Evolutionary conservation across 2,888 invertebrate genomes (phyloP).

Genomic region (Hirtodrosophila duncani): DNA sequence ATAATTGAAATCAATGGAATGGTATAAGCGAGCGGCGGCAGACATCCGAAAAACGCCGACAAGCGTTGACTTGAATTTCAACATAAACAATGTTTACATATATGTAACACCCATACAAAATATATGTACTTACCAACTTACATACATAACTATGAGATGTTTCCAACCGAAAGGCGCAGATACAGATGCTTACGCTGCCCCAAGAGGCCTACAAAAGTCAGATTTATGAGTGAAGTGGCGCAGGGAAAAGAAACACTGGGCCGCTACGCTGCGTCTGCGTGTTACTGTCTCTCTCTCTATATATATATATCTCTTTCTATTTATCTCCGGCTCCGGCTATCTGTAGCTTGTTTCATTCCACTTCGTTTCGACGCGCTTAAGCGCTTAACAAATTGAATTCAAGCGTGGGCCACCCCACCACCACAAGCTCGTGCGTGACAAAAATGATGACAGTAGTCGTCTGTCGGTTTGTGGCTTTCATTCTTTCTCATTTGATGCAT

Average conservation of each 20-base stretch:
- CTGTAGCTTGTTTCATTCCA: constrained; percentile 39
- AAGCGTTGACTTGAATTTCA: constrained; percentile 49
- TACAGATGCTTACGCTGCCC: constrained; percentile 14
- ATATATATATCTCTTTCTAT: not conserved
- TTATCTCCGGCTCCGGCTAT: constrained; percentile 2
- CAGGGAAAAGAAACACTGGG: constrained; percentile 20
- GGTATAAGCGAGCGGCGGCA: not conserved
- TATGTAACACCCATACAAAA: not conserved
- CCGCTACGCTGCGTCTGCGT: not conserved
- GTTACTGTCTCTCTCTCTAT: constrained; percentile 11
- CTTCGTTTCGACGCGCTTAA: constrained; percentile 38
- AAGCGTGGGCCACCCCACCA: constrained; percentile 21
- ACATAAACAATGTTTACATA: constrained; percentile 47
- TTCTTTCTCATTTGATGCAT: constrained; percentile 1
- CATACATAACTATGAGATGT: too few relatives aligned
- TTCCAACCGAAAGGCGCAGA: constrained; percentile 29
- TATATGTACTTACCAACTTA: too few relatives aligned
- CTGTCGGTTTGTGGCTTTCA: not conserved
- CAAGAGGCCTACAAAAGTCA: constrained; percentile 36
- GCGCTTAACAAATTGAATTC: constrained; percentile 46
- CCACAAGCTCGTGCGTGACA: constrained; percentile 56
- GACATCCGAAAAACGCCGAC: constrained; percentile 22
- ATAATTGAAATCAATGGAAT: constrained; percentile 39
- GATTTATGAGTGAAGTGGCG: constrained; percentile 49
- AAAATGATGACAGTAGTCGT: constrained; percentile 62